Evolutionary conservation across 2,797 vertebrate genomes (phyloP), one percentile per base, ranked within the genome.

Genomic region (Meriones psammophilus): DNA sequence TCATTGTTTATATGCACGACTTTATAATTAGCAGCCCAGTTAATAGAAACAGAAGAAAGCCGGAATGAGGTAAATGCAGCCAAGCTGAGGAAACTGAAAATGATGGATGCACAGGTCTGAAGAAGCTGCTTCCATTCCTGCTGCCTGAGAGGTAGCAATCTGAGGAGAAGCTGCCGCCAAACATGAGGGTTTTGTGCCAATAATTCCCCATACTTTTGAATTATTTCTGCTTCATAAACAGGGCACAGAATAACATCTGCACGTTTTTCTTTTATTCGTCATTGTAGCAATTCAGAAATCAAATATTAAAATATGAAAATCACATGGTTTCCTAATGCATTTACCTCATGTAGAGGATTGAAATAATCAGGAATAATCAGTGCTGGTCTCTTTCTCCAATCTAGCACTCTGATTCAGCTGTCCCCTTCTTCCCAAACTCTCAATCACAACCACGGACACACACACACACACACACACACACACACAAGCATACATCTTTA

Each of bases 361-460:
- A 97, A 96, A 98, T 98, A 97, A 98, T 98, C 97, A 97, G 90
- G 96, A 96, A 98, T 98, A 98, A 98, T 98, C 97, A 97, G 92
- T 68, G 73, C 96, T 98, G 97, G 98, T 98, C 96, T 89, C 87
- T 83, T 95, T 97, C 97, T 98, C 97, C 92, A 95, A 92, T 95
- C 92, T 58, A 90, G 74, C 96, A 93, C 93, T 98, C 96, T 90
- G 87, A 95, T 60, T 97, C 92, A 89, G 96, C 69, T 93, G 66
- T 89, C 54, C 95, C 24, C 62, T 95, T 97, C 66, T 96, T 94
- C 17, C 86, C 91, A 95, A 39, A 68, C 22, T 78, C 30, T 66
- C 96, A 98, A 96, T 97, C 96, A 62, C 97, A 98, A 64, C 62
- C 95, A 97, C 3, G 56, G 93, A 91, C 74, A 94, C 36, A 96